Evolutionary conservation across 2,888 invertebrate species (phyloP), one percentile per base, ranked within the genome.

Genomic region (Strigamia transsilvanica): DNA sequence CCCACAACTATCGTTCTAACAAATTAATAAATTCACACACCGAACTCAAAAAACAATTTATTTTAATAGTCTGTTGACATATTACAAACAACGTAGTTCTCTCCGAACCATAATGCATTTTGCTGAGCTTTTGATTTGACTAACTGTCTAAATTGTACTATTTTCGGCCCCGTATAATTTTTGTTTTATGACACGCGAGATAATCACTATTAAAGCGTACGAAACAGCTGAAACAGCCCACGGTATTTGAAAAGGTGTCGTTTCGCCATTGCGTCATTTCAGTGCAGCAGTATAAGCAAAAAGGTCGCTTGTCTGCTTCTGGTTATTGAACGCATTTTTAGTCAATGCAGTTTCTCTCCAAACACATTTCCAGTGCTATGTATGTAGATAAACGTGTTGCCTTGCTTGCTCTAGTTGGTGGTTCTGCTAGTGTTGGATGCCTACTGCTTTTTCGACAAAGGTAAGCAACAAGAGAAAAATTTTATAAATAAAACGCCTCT

Each of bases 301-400:
- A 27, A 27, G 27, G 27, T 73, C 73, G 73, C 73, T 73, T 73
- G 27, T 73, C 73, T 73, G 73, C 61, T 73, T 73, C 73, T 73
- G 73, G 73, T 73, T 73, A 73, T 73, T 73, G 73, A 73, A 73
- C 73, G 73, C 32, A 4, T 12, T 3, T 32, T 15, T 15, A 73
- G 73, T 73, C 27, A 73, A 73, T 73, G 27, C 73, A 32, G 27
- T 32, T 73, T 32, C 32, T 73, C 27, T 27, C 27, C 13, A 73
- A 73, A 73, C 32, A 13, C 12, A 73, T 73, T 15, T 13, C 73
- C 12, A 27, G 73, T 73, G 32, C 73, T 15, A 73, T 73, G 73
- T 73, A 73, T 73, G 27, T 73, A 27, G 73, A 73, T 73, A 73
- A 73, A 73, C 73, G 73, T 73, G 73, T 73, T 23, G 73, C 73